Evolutionary conservation across 2,888 invertebrate species (phyloP), one percentile per base, ranked within the genome.

Genomic region (Globia sparganii): DNA sequence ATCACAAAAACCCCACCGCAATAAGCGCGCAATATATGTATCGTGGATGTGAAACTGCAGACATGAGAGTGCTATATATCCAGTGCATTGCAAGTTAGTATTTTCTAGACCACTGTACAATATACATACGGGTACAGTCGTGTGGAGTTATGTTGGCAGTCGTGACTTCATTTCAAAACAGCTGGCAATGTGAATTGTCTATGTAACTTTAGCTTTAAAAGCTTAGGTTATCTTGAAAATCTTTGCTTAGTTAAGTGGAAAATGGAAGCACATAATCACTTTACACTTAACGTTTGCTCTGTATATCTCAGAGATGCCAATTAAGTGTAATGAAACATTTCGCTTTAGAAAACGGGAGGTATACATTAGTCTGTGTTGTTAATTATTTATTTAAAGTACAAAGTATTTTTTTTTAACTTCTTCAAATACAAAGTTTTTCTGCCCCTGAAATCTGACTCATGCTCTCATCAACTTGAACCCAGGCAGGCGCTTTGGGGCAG

Each of bases 101-200:
- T 85, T 88, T 86, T 88, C 87, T 71, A 75, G 67, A 75, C 56
- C 85, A 85, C 76, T 82, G 85, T 87, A 85, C 87, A 83, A 80
- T 88, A 77, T 78, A 88, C 73, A 84, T 72, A 72, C 21, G 71
- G 21, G 72, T 72, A 82, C 72, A 82, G 59, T 76, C 81, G 64
- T 40, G 75, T 37, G 40, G 69, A 83, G 77, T 85, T 72, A 85
- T 72, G 73, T 70, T 67, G 31, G 81, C 40, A 65, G 65, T 72
- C 66, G 79, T 80, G 86, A 86, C 79, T 85, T 76, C 66, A 85
- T 82, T 61, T 65, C 59, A 61, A 58, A 72, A 75, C 72, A 81
- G 82, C 76, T 87, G 75, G 75, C 65, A 46, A 65, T 75, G 56
- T 77, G 64, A 72, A 34, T 70, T 72, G 25, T 15, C 0, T 15